Base-by-base conservation (phyloP, 2,797 vertebrate genomes). In the Picus viridis region DNA sequence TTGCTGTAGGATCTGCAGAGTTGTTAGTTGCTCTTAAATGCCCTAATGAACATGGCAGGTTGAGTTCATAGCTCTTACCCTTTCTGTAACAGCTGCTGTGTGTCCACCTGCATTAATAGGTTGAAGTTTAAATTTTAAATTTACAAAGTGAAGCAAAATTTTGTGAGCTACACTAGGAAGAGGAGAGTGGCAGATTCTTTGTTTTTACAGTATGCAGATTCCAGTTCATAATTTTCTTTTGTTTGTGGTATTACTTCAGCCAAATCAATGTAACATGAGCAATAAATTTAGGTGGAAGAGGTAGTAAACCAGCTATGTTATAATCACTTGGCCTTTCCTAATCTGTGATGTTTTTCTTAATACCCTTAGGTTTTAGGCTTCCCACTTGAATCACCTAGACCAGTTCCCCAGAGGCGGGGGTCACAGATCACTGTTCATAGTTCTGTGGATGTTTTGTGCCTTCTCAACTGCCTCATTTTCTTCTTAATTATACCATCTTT, bases 381-480 rank as follows among this genome's bases (percentile, higher is more conserved):
- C 57, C 26, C 26, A 19, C n/a, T 30, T 78, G 81, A 58, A 85
- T 39, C 36, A 27, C 17, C 63, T 10, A 16, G 51, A 12, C 7
- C 5, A 1, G 27, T n/a, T 86, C 36, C 57, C 45, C 77, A 59
- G 70, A 53, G 32, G 54, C 59, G 9, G 5, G 10, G 9, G 15
- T 63, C 39, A 63, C 53, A 65, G 32, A 62, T 70, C 0, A 0
- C 26, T 59, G n/a, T 26, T 67, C 41, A 2, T 4, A 63, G 53
- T 24, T 78, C 10, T 89, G n/a, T 30, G 17, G 4, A 34, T 15
- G 27, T 82, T 68, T 49, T 73, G 47, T 0, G 3, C 64, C 39
- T 67, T 79, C 59, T 70, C 32, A 62, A 51, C 59, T 57, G 69
- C 61, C 58, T 90, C 41, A 4, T 92, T 91, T 91, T 87, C 26